These are phyloP conservation scores for Epinephelus lanceolatus DNA, from an alignment of 2,113 vertebrate species.

Conservation along the genomic window DNA sequence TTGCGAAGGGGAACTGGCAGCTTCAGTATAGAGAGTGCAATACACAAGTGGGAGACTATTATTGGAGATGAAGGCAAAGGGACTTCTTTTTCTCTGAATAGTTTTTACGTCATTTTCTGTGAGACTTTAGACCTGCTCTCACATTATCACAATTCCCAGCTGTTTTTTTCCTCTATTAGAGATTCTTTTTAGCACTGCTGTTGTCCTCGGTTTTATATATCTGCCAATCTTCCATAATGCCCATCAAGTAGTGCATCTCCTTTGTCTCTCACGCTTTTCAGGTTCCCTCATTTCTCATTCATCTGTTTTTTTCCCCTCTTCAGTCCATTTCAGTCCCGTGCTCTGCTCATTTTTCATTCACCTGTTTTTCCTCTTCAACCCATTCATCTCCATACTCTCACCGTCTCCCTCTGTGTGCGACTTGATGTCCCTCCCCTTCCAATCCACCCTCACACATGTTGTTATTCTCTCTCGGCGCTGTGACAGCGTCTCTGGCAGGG, in stretches of 20 bases:
- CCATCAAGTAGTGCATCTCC: constrained; percentile 15
- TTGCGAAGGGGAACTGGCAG: constrained; percentile 68
- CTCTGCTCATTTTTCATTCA: constrained; percentile 59
- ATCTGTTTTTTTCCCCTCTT: constrained; percentile 27
- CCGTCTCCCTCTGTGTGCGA: constrained; percentile 28
- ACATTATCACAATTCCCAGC: constrained; percentile 33
- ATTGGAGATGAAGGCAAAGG: constrained; percentile 74
- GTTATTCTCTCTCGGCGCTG: constrained; percentile 45
- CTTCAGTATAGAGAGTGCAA: constrained; percentile 51
- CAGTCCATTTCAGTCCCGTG: constrained; percentile 28
- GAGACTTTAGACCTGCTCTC: constrained; percentile 37
- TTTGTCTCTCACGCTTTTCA: constrained; percentile 46
- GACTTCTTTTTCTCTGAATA: constrained; percentile 29
- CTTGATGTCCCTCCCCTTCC: constrained; percentile 22
- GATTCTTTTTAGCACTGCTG: constrained; percentile 6
- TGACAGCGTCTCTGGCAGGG: constrained; percentile 50
- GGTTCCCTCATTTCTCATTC: constrained; percentile 37
- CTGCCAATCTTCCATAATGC: constrained; percentile 3
- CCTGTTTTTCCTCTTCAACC: constrained; percentile 32
- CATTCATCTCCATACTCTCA: constrained; percentile 51
- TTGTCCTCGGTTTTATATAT: constrained; percentile 20
- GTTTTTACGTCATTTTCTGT: constrained; percentile 52
- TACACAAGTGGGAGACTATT: constrained; percentile 67
- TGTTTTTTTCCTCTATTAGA: neutral
- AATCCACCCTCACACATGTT: constrained; percentile 47